These are phyloP conservation scores for Setipinna tenuifilis DNA, from an alignment of 2,797 vertebrate genomes.

Conservation along the genomic window DNA sequence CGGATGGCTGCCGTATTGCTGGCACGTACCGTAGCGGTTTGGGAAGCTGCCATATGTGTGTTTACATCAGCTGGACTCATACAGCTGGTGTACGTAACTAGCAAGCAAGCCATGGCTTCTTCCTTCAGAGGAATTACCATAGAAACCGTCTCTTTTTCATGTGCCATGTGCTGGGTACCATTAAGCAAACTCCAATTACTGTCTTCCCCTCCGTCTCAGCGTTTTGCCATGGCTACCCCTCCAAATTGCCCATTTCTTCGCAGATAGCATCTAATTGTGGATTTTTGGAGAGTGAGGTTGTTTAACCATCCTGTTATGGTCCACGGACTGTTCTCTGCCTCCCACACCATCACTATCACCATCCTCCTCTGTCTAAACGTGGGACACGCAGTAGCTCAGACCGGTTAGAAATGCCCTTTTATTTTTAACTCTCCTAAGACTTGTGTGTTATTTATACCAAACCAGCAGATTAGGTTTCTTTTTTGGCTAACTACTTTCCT, in stretches of 20 bases:
- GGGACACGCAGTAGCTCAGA: not conserved
- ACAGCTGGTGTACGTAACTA: not conserved
- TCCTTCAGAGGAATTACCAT: conserved; percentile 14
- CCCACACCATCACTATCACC: no score
- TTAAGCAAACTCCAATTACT: conserved; percentile 10
- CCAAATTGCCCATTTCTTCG: conserved; percentile 1
- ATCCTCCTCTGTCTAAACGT: not conserved
- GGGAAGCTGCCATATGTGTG: not conserved
- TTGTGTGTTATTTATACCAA: not conserved
- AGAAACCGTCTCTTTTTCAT: conserved; percentile 9
- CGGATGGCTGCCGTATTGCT: not conserved
- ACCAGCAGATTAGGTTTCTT: not conserved
- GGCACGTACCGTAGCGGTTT: not conserved
- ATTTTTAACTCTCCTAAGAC: not conserved
- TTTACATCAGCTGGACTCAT: conserved; percentile 18
- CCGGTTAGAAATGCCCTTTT: not conserved
- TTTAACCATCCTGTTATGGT: not conserved
- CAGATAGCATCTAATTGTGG: not conserved
- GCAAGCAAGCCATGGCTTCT: not conserved
- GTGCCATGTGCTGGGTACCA: not conserved
- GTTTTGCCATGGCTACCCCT: not conserved
- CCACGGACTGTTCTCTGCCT: not conserved
- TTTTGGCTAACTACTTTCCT: no score
- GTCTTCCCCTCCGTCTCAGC: not conserved
- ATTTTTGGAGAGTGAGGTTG: not conserved